These are phyloP conservation scores for Dorcus parallelipipedus DNA, from an alignment of 2,888 invertebrate species.

Conservation along the genomic window DNA sequence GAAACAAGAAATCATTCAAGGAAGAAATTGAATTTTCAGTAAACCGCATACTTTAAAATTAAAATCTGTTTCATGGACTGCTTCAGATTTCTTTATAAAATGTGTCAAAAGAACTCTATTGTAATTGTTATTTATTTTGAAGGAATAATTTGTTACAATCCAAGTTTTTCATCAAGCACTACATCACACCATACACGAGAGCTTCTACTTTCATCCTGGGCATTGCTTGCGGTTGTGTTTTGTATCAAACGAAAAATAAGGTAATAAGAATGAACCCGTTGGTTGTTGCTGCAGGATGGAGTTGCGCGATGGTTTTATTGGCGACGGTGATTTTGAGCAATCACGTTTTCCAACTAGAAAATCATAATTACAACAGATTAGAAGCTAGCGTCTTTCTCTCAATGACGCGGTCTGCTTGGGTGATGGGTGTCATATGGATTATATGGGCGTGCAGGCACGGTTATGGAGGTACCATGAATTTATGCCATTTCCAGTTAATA, in stretches of 20 bases:
- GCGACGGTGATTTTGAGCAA: slow-evolving; percentile 34
- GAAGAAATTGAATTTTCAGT: not conserved
- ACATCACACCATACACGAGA: slow-evolving; percentile 42
- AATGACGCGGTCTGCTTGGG: slow-evolving; percentile 50
- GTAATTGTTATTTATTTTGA: slow-evolving; percentile 21
- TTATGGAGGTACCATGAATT: slow-evolving; percentile 44
- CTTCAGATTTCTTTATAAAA: too few relatives aligned
- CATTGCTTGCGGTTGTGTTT: slow-evolving; percentile 38
- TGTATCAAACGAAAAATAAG: slow-evolving; percentile 35
- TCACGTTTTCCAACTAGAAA: slow-evolving; percentile 36
- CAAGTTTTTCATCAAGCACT: slow-evolving; percentile 35
- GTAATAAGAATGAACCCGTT: slow-evolving; percentile 30
- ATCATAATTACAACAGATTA: slow-evolving; percentile 39
- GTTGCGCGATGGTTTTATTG: slow-evolving; percentile 28
- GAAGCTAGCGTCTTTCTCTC: slow-evolving; percentile 47
- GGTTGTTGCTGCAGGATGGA: slow-evolving; percentile 31
- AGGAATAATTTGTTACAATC: slow-evolving; percentile 33
- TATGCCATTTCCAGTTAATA: not conserved
- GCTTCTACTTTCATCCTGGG: slow-evolving; percentile 43
- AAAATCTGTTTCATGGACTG: too few relatives aligned
- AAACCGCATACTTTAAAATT: too few relatives aligned
- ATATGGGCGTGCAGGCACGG: slow-evolving; percentile 52
- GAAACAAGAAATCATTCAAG: slow-evolving; percentile 3
- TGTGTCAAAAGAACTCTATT: not conserved
- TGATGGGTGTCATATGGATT: slow-evolving; percentile 51